A percentile compares a stretch with the other conserved stretches of the same genome.
These are phyloP conservation scores for Tinea pellionella DNA, from an alignment of 2,888 invertebrate genomes.

Conservation along the genomic window DNA sequence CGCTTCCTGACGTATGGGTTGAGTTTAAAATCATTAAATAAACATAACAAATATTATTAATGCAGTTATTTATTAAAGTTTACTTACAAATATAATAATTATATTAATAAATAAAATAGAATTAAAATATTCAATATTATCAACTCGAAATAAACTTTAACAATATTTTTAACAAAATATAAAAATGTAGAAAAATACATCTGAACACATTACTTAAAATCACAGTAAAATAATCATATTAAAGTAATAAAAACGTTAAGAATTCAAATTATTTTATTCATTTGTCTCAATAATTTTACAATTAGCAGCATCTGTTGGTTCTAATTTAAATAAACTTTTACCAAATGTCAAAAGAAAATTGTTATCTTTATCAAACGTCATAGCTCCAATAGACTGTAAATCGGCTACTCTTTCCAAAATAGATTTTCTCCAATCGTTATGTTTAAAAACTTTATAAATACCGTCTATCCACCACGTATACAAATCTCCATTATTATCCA, in stretches of 20 bases:
- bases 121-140: no score
- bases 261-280: neutral
- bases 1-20: no score
- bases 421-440: conserved; percentile 31
- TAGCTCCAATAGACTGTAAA: conserved; percentile 35
- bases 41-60: no score
- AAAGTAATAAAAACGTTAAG: neutral
- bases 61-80: no score
- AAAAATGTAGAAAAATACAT: no score
- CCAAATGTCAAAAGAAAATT: conserved; percentile 43
- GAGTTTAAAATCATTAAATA: no score
- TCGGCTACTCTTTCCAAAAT: conserved; percentile 33
- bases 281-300: neutral
- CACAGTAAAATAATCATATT: no score
- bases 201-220: no score
- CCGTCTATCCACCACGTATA: conserved; percentile 58
- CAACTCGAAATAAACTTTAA: no score
- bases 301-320: neutral
- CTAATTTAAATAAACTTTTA: conserved; percentile 28
- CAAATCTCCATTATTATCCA: conserved; percentile 40
- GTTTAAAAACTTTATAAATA: conserved; percentile 41
- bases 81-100: no score
- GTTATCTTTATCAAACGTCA: conserved; percentile 49
- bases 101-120: no score
- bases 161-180: no score